Evolutionary conservation across 92 coral and sea anemone species (phyloP), one percentile per base, ranked within the genome.

Genomic region (Hydrozoanthus gracilis): DNA sequence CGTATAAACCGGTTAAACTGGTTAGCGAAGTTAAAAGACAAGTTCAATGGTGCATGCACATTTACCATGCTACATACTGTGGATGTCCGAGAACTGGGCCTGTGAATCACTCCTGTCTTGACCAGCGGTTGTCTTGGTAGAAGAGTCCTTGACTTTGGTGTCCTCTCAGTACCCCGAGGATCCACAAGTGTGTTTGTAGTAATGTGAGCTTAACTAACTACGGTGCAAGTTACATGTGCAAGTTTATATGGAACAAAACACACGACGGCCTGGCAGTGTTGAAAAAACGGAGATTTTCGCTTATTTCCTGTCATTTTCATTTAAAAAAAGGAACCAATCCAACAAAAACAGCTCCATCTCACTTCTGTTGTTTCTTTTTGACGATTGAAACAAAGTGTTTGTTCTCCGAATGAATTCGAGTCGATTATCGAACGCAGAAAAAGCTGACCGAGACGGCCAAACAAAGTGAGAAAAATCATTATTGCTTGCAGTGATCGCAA

Each of bases 91-190:
- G 16, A 49, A 66, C 72, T 64, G 85, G 66, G 85, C 50, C 47
- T 14, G 85, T 9, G 20, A 67, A 47, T 65, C 85, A 66, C 58
- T 62, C 56, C 20, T 56, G 9, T 20, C 69, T 67, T 70, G 73
- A 52, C 49, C 85, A 49, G 74, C 75, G 74, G 85, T 6, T 78
- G 16, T 80, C 85, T 80, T 80, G 73, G 49, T 6, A 4, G 85
- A 39, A 12, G 12, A 44, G 17, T 49, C 15, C 74, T 8, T 47
- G 14, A 46, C 16, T 17, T 49, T 61, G 56, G 20, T 6, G 51
- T 46, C 50, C 55, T 27, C 39, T 27, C 15, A 47, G 85, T 80
- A 45, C 51, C 39, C 85, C 60, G 51, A 47, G n/a, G 8, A 65
- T 11, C 73, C 58, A 62, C 62, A 47, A 7, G 7, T 3, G n/a